Evolutionary conservation across 1,140 invertebrate genomes (phyloP).

Genomic region (Proales similis): DNA sequence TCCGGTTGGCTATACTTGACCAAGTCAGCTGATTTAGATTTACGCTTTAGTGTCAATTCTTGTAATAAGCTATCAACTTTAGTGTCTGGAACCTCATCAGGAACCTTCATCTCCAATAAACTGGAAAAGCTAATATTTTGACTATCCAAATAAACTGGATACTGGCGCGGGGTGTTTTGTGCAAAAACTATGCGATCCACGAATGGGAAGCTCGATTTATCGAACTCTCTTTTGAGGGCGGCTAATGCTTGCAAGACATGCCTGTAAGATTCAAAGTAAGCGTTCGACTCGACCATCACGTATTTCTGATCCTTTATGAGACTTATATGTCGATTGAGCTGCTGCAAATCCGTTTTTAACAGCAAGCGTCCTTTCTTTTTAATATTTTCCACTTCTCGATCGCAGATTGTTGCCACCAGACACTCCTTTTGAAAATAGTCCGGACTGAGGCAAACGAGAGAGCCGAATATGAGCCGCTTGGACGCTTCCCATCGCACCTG

Average conservation of each 20-base stretch:
- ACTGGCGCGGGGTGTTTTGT: slow-evolving; percentile 16
- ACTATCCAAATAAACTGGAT: slow-evolving; percentile 37
- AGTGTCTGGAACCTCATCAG: background rate
- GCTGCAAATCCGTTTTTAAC: slow-evolving; percentile 9
- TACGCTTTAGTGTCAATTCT: background rate
- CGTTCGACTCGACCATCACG: slow-evolving; percentile 54
- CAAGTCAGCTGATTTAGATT: background rate
- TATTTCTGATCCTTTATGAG: background rate
- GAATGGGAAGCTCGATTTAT: slow-evolving; percentile 46
- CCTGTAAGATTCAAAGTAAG: slow-evolving; percentile 55
- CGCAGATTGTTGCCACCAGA: slow-evolving; percentile 12
- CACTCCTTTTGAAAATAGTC: slow-evolving; percentile 22
- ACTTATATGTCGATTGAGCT: background rate
- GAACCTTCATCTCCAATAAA: slow-evolving; percentile 34
- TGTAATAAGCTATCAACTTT: background rate
- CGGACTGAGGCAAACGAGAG: slow-evolving; percentile 1
- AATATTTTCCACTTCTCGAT: slow-evolving; percentile 2
- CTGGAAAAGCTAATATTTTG: slow-evolving; percentile 35
- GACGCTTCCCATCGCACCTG: slow-evolving; percentile 43
- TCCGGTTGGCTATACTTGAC: background rate
- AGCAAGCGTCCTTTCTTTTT: slow-evolving; percentile 7
- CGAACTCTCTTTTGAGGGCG: no score
- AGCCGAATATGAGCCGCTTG: slow-evolving; percentile 61
- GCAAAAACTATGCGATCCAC: slow-evolving; percentile 43
- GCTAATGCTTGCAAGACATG: slow-evolving; percentile 51